A percentile compares a stretch with the other conserved stretches of the same genome.
These are phyloP conservation scores for Linnaemya tessellans DNA, from an alignment of 2,888 invertebrate species.

Conservation along the genomic window DNA sequence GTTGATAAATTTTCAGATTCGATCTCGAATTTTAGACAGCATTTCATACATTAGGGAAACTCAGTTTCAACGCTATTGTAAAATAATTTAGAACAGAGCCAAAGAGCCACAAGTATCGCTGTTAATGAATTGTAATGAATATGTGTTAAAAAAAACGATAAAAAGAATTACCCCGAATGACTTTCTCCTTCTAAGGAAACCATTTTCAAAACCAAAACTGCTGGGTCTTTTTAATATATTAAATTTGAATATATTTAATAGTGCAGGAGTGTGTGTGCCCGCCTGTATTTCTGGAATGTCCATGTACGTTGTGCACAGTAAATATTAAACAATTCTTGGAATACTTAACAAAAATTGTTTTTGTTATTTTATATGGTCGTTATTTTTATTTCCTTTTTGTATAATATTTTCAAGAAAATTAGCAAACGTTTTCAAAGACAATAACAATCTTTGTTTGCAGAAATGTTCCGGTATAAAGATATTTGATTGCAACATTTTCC, in stretches of 20 bases:
- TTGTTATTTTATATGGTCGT: neutral
- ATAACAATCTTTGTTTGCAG: slow-evolving; percentile 7
- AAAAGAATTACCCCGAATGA: too few species aligned
- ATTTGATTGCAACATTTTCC: slow-evolving; percentile 8
- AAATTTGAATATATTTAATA: too few species aligned
- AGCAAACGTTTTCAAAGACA: slow-evolving; percentile 26
- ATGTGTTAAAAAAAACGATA: too few species aligned
- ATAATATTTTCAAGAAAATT: slow-evolving; percentile 42
- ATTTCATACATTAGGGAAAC: too few species aligned
- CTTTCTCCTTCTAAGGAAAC: too few species aligned
- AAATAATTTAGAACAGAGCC: neutral
- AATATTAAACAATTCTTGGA: slow-evolving; percentile 44
- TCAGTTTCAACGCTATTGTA: too few species aligned
- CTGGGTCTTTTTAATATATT: neutral
- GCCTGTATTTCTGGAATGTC: neutral
- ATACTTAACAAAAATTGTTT: slow-evolving; percentile 25
- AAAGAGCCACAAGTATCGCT: too few species aligned
- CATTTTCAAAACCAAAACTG: neutral
- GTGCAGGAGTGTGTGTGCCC: neutral
- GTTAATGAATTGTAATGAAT: too few species aligned
- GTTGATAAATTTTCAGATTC: too few species aligned
- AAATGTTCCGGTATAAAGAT: neutral
- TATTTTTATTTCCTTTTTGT: slow-evolving; percentile 11
- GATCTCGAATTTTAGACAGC: too few species aligned
- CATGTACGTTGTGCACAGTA: neutral